These are phyloP conservation scores for Drosophila setosimentum DNA, from an alignment of 2,888 invertebrate genomes.

Conservation along the genomic window DNA sequence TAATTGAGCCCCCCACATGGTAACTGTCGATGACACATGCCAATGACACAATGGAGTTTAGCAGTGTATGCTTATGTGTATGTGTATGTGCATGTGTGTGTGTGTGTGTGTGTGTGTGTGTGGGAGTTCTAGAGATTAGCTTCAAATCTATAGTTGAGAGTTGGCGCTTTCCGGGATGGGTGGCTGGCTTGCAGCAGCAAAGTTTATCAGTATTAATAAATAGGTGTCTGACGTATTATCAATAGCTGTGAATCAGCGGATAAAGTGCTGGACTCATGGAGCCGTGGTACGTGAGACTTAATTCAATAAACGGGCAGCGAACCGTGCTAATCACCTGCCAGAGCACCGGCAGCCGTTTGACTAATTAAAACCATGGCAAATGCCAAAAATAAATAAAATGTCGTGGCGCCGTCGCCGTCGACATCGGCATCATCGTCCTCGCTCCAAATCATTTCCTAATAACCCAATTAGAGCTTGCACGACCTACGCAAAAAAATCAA, in stretches of 20 bases:
- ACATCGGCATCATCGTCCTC: slow-evolving; percentile 22
- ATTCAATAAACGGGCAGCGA: slow-evolving; percentile 51
- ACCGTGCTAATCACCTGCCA: slow-evolving; percentile 53
- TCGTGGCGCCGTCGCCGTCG: slow-evolving; percentile 37
- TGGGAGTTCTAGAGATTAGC: not conserved
- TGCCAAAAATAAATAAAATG: slow-evolving; percentile 61
- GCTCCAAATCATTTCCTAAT: slow-evolving; percentile 71
- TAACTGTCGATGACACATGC: slow-evolving; percentile 50
- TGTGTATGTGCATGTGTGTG: not conserved
- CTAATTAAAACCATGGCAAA: slow-evolving; percentile 69
- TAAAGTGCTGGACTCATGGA: slow-evolving; percentile 5
- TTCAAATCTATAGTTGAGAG: not conserved
- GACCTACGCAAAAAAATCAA: slow-evolving; percentile 42
- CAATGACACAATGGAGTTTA: slow-evolving; percentile 29
- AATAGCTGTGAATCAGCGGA: slow-evolving; percentile 54
- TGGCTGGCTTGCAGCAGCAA: slow-evolving; percentile 9
- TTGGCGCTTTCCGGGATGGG: too few species aligned
- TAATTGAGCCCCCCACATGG: slow-evolving; percentile 67
- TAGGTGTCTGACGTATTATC: slow-evolving; percentile 41
- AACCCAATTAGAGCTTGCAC: slow-evolving; percentile 70
- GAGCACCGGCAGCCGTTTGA: slow-evolving; percentile 4
- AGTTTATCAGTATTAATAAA: slow-evolving; percentile 41
- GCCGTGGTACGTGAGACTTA: slow-evolving; percentile 24
- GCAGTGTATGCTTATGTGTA: not conserved
- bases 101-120: not conserved